Base-by-base conservation (phyloP, 2,888 invertebrate genomes). In the Dexiosoma caninum region DNA sequence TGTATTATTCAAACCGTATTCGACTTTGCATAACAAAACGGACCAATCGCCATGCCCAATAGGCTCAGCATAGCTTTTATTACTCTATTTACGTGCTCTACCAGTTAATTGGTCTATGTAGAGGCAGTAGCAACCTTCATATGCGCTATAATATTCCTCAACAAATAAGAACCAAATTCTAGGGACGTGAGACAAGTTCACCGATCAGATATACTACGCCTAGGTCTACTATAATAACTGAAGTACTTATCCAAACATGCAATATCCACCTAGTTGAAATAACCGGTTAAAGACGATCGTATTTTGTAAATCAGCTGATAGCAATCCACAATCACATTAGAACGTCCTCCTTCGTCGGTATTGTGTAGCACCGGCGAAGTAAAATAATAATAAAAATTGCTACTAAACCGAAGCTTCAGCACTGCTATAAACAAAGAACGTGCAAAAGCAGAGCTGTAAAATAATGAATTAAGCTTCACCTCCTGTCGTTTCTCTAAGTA, bases 1-100 rank as follows among this genome's bases (percentile, higher is more conserved):
- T 9, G 64, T 74, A 40, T 79, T 78, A 64, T 75, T 80, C 5
- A 80, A 51, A n/a, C 66, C 80, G 32, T 66, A 80, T 70, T 82
- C 77, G 9, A 76, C 49, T 16, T 57, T 30, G 8, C 12, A 9
- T 12, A 46, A 9, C 14, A 16, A 42, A 2, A 1, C 0, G 2
- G 27, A 35, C 66, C 46, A 59, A 21, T 70, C 14, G n/a, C 46
- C 46, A 27, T 51, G 51, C 2, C 4, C 27, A 0, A 51, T 0
- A 9, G 51, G 51, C 1, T 9, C 9, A 14, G n/a, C n/a, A 53
- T 53, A 8, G 9, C 14, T 14, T 16, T 30, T 14, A 53, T 8
- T 0, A 30, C 7, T 3, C 30, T 30, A 5, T 30, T 30, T n/a
- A n/a, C n/a, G n/a, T 4, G 9, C 30, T 51, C n/a, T 7, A 27